phyloP scores from a whole-genome alignment of 2,797 vertebrate species.

The Ciconia nigra region DNA sequence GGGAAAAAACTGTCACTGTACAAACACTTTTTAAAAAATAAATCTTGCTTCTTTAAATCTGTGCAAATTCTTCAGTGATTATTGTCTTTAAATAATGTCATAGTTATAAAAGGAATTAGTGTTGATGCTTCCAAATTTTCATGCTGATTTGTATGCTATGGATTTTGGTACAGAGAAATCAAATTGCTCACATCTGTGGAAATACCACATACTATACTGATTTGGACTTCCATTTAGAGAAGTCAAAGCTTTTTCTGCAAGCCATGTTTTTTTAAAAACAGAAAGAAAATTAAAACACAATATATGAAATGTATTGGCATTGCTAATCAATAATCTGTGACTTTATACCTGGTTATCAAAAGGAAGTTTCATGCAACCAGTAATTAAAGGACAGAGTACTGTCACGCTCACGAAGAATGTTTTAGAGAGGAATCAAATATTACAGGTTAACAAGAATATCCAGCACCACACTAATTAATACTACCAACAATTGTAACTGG shows the following conservation, averaged over 20 bases:
- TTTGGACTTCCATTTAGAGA: constrained; percentile 17
- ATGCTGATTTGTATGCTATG: constrained; percentile 49
- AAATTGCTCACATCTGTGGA: constrained; percentile 49
- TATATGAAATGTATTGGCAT: not conserved
- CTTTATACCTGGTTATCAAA: constrained; percentile 5
- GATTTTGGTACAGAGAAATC: constrained; percentile 57
- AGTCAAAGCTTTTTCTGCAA: constrained; percentile 38
- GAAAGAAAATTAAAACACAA: not conserved
- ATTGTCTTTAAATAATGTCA: constrained; percentile 61
- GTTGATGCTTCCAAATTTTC: constrained; percentile 54
- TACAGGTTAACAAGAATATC: not conserved
- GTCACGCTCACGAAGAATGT: not conserved
- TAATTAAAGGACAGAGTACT: not conserved
- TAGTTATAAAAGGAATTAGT: constrained; percentile 58
- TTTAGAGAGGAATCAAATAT: not conserved
- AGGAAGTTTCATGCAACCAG: constrained; percentile 4
- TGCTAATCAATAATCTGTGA: not conserved
- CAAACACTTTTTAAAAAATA: not conserved
- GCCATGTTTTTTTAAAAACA: not conserved
- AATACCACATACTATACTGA: constrained; percentile 6
- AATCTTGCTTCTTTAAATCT: constrained; percentile 34
- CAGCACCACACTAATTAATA: not conserved
- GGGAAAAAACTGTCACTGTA: not conserved
- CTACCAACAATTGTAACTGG: not conserved
- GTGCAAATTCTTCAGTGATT: constrained; percentile 46